A percentile compares a stretch with the other conserved stretches of the same genome.
phyloP scores from a whole-genome alignment of 2,797 vertebrate genomes.

The Graptemys geographica region DNA sequence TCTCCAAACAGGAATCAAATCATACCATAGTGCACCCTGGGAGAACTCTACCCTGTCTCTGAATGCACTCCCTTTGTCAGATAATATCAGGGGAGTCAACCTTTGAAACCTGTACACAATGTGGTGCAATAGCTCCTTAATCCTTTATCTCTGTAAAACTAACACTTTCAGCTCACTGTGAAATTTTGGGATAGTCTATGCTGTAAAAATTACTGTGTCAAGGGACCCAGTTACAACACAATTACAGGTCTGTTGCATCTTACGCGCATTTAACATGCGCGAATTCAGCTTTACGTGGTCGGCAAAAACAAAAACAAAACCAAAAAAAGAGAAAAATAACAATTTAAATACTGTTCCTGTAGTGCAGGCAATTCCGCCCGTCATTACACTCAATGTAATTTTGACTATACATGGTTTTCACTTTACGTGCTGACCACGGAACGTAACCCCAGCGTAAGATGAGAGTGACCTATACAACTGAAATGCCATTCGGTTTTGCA shows the following conservation, averaged over 20 bases:
- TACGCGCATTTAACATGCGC: too few species aligned
- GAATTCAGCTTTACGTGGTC: too few species aligned
- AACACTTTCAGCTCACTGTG: background rate
- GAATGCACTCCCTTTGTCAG: background rate
- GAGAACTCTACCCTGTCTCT: background rate
- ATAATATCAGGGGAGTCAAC: background rate
- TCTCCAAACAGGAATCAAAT: background rate
- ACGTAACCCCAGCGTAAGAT: too few species aligned
- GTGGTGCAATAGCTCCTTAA: background rate
- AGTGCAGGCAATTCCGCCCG: too few species aligned
- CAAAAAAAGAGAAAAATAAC: too few species aligned
- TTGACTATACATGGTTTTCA: too few species aligned
- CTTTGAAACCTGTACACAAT: background rate
- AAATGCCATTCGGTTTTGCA: background rate
- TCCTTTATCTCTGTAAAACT: background rate
- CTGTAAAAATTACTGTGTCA: background rate
- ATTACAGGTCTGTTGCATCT: accelerated
- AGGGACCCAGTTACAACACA: background rate
- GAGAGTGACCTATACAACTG: background rate
- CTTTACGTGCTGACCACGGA: too few species aligned
- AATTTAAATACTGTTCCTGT: too few species aligned
- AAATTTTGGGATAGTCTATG: background rate
- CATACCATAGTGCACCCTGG: accelerated
- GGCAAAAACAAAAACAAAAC: too few species aligned
- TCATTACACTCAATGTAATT: too few species aligned